These are phyloP conservation scores for Tachyglossus aculeatus DNA, from an alignment of 2,797 vertebrate species.

Conservation along the genomic window DNA sequence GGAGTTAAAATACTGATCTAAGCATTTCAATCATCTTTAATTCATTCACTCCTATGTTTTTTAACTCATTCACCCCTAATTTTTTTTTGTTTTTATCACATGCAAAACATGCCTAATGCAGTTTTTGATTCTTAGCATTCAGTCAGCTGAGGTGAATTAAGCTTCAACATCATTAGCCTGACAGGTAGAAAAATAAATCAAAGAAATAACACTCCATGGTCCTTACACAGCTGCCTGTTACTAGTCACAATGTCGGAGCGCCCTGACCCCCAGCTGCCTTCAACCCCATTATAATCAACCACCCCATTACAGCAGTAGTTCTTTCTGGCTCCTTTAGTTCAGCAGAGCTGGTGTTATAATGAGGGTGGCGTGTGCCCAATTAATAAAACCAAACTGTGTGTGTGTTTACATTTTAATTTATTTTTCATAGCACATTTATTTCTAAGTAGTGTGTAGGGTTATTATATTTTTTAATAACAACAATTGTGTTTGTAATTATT, in stretches of 20 bases:
- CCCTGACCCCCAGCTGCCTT: neutral
- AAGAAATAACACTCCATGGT: fast-evolving
- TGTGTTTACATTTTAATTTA: slow-evolving; percentile 5
- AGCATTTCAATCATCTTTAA: neutral
- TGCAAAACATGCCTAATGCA: neutral
- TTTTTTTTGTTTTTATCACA: neutral
- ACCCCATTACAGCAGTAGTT: neutral
- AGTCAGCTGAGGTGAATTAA: fast-evolving
- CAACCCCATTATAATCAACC: neutral
- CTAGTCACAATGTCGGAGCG: neutral
- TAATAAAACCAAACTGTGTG: neutral
- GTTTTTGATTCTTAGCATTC: neutral
- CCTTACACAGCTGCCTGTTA: fast-evolving
- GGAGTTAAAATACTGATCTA: fast-evolving
- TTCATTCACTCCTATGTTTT: neutral
- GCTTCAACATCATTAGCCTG: neutral
- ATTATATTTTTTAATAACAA: slow-evolving; percentile 60
- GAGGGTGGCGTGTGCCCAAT: slow-evolving; percentile 9
- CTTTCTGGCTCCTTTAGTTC: slow-evolving; percentile 2
- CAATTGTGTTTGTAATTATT: slow-evolving; percentile 64
- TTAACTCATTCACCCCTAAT: neutral
- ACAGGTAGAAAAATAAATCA: neutral
- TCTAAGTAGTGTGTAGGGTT: neutral
- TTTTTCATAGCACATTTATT: neutral
- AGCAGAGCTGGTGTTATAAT: neutral